Percentiles rank a stretch among this genome's conserved stretches.
Evolutionary conservation across 2,113 vertebrate species (phyloP).

Genomic region (Hyaena hyaena): DNA sequence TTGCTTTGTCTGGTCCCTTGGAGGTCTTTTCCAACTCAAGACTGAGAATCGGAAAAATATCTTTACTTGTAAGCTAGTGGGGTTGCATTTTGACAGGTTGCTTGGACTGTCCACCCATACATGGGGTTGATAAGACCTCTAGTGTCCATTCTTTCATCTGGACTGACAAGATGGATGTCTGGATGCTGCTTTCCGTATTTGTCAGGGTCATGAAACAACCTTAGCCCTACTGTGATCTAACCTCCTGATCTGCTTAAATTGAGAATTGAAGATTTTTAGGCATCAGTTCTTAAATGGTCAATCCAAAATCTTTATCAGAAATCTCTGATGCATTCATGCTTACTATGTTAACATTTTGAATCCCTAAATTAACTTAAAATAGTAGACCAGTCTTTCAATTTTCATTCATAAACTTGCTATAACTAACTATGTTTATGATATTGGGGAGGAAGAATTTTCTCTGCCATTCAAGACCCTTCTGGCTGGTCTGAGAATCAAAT

Average conservation of each 20-base stretch:
- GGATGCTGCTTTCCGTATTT: background rate
- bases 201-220: background rate
- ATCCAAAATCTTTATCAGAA: slow-evolving; percentile 14
- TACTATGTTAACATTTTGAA: background rate
- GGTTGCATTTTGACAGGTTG: background rate
- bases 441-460: background rate
- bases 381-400: background rate
- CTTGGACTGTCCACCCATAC: background rate
- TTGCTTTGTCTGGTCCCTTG: background rate
- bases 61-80: background rate
- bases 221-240: background rate
- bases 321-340: background rate
- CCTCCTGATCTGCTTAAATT: background rate
- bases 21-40: background rate
- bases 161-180: background rate
- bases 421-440: background rate
- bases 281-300: background rate
- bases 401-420: slow-evolving; percentile 7
- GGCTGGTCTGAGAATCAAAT: background rate
- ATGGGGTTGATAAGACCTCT: background rate
- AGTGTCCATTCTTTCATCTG: background rate
- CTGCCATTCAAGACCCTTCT: background rate
- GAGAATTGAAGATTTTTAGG: background rate
- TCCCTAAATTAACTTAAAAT: slow-evolving; percentile 21
- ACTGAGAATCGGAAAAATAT: background rate